Percentiles rank a stretch among this genome's conserved stretches.
phyloP scores from a whole-genome alignment of 2,797 vertebrate genomes.

The Gorsachius magnificus region DNA sequence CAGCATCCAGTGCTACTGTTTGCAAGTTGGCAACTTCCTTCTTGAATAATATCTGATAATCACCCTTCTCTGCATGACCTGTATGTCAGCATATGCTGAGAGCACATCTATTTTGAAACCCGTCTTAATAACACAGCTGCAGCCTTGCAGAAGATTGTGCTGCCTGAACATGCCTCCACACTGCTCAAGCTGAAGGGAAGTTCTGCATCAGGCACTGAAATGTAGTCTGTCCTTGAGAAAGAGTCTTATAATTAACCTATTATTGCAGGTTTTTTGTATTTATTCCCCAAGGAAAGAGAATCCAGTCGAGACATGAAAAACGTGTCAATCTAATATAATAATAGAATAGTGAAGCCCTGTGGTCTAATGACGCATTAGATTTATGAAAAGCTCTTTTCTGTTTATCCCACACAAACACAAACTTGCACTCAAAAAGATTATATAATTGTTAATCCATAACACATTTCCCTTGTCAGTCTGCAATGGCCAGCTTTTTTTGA shows the following conservation, averaged over 20 bases:
- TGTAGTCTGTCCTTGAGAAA: not conserved
- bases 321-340: not conserved
- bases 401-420: not conserved
- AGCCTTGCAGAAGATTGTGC: not conserved
- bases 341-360: not conserved
- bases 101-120: slow-evolving; percentile 19
- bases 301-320: not conserved
- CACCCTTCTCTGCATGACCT: not conserved
- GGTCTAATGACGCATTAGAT: not conserved
- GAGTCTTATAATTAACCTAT: slow-evolving; percentile 7
- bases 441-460: not conserved
- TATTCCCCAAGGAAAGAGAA: not conserved
- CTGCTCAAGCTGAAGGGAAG: not conserved
- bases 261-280: not conserved
- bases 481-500: not conserved
- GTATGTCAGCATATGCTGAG: not conserved
- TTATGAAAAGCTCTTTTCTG: not conserved
- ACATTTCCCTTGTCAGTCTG: not conserved
- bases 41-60: slow-evolving; percentile 10
- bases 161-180: not conserved
- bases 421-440: not conserved
- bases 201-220: not conserved
- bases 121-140: not conserved
- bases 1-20: not conserved
- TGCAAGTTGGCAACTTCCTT: slow-evolving; percentile 4